These are phyloP conservation scores for Nycticebus coucang DNA, from an alignment of 2,113 vertebrate genomes.

Conservation along the genomic window DNA sequence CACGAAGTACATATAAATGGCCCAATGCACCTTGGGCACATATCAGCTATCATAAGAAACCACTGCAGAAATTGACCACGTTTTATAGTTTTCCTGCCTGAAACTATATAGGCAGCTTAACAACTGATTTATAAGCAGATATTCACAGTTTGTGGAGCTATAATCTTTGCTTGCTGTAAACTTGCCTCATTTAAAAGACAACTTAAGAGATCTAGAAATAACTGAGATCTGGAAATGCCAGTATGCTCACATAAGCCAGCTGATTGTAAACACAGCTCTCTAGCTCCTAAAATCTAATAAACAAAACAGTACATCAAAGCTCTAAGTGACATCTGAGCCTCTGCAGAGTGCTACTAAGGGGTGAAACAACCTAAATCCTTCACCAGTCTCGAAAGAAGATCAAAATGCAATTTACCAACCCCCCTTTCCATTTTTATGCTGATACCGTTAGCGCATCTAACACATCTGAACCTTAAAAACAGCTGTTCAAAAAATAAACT, in stretches of 20 bases:
- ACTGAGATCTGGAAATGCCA: not conserved
- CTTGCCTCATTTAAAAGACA: not conserved
- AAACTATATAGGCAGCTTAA: not conserved
- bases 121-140: not conserved
- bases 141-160: not conserved
- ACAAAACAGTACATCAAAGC: not conserved
- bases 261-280: not conserved
- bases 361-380: not conserved
- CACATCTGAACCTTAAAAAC: not conserved
- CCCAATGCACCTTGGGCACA: not conserved
- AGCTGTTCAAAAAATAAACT: conserved; percentile 31
- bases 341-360: not conserved
- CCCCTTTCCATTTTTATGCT: not conserved
- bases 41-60: not conserved
- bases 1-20: not conserved
- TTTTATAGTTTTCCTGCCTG: not conserved
- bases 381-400: not conserved
- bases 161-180: not conserved
- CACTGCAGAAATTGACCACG: not conserved
- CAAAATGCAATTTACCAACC: not conserved
- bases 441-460: not conserved
- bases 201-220: not conserved
- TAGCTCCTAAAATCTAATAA: not conserved
- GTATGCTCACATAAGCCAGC: not conserved
- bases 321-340: not conserved